phyloP scores from a whole-genome alignment of 2,888 invertebrate genomes.

The Tetanocera ferruginea region DNA sequence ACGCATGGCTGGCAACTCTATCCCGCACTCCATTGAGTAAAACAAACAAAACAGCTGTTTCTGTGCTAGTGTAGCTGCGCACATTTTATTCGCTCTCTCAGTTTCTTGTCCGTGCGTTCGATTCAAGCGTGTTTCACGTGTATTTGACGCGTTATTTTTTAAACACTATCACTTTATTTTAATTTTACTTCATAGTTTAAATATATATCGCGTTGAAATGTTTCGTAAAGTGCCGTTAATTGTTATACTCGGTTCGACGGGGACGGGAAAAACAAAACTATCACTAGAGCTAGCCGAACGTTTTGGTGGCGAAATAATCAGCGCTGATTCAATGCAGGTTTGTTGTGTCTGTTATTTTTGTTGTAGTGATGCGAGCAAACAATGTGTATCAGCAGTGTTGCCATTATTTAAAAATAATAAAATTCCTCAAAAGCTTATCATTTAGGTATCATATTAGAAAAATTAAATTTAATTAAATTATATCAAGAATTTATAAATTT shows the following conservation, averaged over 20 bases:
- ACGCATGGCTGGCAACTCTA: background rate
- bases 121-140: background rate
- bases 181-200: background rate
- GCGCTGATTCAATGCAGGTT: constrained; percentile 99
- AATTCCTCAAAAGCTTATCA: background rate
- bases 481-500: too few species aligned
- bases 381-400: background rate
- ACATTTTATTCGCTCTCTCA: constrained; percentile 3
- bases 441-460: background rate
- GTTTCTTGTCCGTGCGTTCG: background rate
- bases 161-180: too few species aligned
- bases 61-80: background rate
- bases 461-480: too few species aligned
- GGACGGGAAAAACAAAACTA: constrained; percentile 96
- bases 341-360: constrained; percentile 28
- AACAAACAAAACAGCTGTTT: constrained; percentile 27
- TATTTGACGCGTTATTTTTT: background rate
- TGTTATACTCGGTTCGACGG: constrained; percentile 95
- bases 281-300: constrained; percentile 90
- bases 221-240: constrained; percentile 79
- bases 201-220: constrained; percentile 59
- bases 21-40: background rate
- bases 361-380: background rate
- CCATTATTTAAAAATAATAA: background rate
- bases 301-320: constrained; percentile 92